A percentile compares a stretch with the other conserved stretches of the same genome.
Evolutionary conservation across 2,797 vertebrate genomes (phyloP).

Genomic region (Typhlichthys eigenmanni): DNA sequence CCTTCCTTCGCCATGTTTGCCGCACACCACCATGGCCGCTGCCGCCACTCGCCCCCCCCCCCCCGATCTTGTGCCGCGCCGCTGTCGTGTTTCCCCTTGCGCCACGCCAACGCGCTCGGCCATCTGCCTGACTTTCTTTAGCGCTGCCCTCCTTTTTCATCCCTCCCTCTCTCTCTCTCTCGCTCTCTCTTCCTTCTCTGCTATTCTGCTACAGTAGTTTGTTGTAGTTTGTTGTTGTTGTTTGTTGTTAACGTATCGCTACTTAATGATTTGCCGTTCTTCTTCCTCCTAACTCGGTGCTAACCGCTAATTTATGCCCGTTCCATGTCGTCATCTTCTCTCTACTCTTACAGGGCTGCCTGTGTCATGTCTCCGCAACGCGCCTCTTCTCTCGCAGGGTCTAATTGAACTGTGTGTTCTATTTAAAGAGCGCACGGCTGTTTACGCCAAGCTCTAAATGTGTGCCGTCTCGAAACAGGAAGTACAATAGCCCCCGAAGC

Average conservation of each 20-base stretch:
- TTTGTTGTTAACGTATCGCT: not conserved
- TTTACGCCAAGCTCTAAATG: slow-evolving; percentile 67
- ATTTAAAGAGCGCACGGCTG: slow-evolving; percentile 70
- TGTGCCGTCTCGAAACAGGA: slow-evolving; percentile 74
- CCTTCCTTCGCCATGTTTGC: slow-evolving; percentile 6
- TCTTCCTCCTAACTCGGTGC: not conserved
- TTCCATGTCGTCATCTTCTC: slow-evolving; percentile 1
- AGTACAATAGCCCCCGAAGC: slow-evolving; percentile 62
- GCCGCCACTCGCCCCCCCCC: slow-evolving; percentile 21
- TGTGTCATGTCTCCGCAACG: slow-evolving; percentile 16
- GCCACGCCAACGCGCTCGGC: slow-evolving; percentile 50
- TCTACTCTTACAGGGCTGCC: slow-evolving; percentile 1
- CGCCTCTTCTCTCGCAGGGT: slow-evolving; percentile 48
- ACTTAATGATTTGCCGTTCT: not conserved
- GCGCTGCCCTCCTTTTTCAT: slow-evolving; percentile 8
- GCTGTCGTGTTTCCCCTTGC: slow-evolving; percentile 55
- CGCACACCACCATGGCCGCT: not conserved
- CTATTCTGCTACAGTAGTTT: too few relatives aligned
- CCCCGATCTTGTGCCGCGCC: slow-evolving; percentile 37
- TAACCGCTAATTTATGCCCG: too few relatives aligned
- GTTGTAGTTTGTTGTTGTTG: not conserved
- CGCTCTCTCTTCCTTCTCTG: not conserved
- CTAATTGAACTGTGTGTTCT: slow-evolving; percentile 59
- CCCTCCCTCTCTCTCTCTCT: slow-evolving; percentile 1
- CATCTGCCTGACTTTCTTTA: slow-evolving; percentile 58